phyloP scores from a whole-genome alignment of 1,140 invertebrate genomes.

The Macrostomum lignano region DNA sequence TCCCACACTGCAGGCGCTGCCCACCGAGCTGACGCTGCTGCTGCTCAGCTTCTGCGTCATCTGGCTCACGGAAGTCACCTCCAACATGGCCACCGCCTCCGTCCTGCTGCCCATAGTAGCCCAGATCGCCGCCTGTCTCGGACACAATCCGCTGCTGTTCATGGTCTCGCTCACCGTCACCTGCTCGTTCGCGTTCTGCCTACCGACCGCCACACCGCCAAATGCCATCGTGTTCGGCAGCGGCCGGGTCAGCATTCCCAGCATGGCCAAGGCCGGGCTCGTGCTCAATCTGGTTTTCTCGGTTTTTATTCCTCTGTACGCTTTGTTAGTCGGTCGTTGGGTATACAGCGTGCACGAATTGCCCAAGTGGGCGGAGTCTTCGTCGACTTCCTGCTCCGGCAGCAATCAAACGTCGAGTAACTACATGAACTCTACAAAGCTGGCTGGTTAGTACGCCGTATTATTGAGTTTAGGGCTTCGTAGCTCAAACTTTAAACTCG shows the following conservation, averaged over 20 bases:
- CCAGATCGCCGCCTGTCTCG: conserved; percentile 34
- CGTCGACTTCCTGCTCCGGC: neutral
- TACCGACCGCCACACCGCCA: conserved; percentile 53
- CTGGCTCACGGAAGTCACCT: conserved; percentile 44
- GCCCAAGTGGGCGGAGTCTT: conserved; percentile 12
- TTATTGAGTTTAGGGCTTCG: too few relatives aligned
- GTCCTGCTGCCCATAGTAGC: conserved; percentile 47
- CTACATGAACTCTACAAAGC: too few relatives aligned
- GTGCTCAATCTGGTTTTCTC: conserved; percentile 46
- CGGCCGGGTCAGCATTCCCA: conserved; percentile 12
- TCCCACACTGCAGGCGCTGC: neutral
- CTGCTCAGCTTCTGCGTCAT: conserved; percentile 21
- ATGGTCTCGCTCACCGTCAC: conserved; percentile 49
- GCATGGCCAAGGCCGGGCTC: conserved; percentile 38
- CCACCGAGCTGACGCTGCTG: too few relatives aligned
- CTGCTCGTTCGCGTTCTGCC: conserved; percentile 41
- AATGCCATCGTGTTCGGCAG: conserved; percentile 52
- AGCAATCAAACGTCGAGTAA: too few relatives aligned
- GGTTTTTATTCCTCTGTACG: conserved; percentile 35
- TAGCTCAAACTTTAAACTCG: too few relatives aligned
- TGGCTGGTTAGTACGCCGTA: too few relatives aligned
- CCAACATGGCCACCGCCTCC: conserved; percentile 55
- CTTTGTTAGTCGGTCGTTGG: conserved; percentile 34
- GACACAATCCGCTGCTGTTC: conserved; percentile 44
- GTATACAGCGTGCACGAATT: conserved; percentile 14